Evolutionary conservation across 2,888 invertebrate species (phyloP), one percentile per base, ranked within the genome.

Genomic region (Scaptomyza cyrtandrae): DNA sequence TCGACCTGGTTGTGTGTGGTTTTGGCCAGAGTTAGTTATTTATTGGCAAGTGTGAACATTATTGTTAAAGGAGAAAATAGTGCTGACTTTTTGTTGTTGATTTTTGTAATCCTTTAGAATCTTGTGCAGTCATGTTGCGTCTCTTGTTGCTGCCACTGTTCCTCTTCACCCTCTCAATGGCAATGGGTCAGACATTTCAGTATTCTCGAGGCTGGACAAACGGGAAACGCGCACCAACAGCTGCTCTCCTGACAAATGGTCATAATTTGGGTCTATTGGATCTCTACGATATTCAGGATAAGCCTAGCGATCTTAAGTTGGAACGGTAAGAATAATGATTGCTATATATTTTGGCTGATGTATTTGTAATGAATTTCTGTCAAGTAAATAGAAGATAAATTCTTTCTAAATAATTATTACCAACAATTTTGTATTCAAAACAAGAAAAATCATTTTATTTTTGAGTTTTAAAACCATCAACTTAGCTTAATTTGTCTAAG

Each of bases 181-280:
- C 77, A 1, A 91, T 91, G 89, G 94, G 94, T 0, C 96, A 96
- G 92, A 96, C 95, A 6, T 96, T 96, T 92, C 96, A 96, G 86
- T 96, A 96, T 91, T 96, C 95, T 43, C 93, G 95, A 0, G 96
- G 96, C 6, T 96, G 96, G 96, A 96, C 95, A 70, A 96, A 95
- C 86, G 96, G 96, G 24, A 95, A 95, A 83, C 91, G 95, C 0
- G 75, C 86, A 1, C 61, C 79, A 11, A 31, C 72, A 6, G 39
- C 82, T 3, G 48, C 71, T 3, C 48, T 80, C 5, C 19, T 80
- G 39, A 50, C 54, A 58, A 72, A 59, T 45, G 57, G 55, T 0
- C 87, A 84, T 35, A 89, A 90, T 24, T 62, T 82, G 19, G 71
- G 71, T 14, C 44, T 88, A 3, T 62, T 88, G 14, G 91, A 90